A percentile compares a stretch with the other conserved stretches of the same genome.
Conservation (phyloP, 2,888 invertebrate genomes). For the Nebria brevicollis region DNA sequence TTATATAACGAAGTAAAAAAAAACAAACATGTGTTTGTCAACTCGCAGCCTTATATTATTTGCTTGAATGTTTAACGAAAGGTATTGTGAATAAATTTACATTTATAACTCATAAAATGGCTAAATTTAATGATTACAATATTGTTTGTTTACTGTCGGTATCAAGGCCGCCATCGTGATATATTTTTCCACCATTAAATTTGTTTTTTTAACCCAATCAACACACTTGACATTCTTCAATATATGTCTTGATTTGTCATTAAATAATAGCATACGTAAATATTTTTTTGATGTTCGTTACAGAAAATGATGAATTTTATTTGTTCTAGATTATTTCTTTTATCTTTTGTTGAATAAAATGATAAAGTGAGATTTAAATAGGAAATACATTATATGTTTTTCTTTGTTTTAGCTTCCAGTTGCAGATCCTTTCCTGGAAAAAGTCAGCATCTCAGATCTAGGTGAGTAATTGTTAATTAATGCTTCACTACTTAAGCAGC, state of each 20-base stretch:
- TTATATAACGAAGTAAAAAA: neutral
- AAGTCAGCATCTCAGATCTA: conserved; percentile 80
- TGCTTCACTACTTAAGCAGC: no score
- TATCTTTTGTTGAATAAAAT: neutral
- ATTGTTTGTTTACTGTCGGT: neutral
- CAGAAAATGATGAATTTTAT: neutral
- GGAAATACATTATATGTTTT: conserved; percentile 33
- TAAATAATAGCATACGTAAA: neutral
- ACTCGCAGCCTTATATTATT: neutral
- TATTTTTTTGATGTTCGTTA: neutral
- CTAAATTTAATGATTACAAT: conserved; percentile 1
- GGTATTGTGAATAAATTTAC: neutral
- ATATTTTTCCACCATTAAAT: neutral
- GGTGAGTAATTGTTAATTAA: conserved; percentile 67
- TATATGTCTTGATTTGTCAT: neutral
- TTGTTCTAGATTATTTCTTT: neutral
- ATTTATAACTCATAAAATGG: neutral
- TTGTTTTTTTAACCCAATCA: neutral
- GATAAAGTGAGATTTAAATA: neutral
- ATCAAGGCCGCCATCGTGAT: neutral
- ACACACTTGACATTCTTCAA: neutral
- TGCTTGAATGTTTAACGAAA: neutral
- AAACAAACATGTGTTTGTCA: neutral
- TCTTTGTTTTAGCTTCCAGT: conserved; percentile 82
- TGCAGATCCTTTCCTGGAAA: conserved; percentile 91